These are phyloP conservation scores for Agapornis canus DNA, from an alignment of 2,797 vertebrate genomes.

Conservation along the genomic window DNA sequence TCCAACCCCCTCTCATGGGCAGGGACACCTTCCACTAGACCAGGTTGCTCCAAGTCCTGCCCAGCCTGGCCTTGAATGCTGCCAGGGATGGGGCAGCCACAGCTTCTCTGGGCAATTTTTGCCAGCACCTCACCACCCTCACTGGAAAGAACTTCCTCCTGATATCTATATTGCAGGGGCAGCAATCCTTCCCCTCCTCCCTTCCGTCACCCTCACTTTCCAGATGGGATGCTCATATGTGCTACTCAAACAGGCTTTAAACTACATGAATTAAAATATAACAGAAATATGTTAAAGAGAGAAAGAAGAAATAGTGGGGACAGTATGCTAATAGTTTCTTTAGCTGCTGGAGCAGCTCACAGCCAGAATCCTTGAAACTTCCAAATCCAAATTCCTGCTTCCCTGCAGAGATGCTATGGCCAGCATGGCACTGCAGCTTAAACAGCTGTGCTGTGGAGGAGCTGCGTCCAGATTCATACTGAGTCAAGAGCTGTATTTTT, in stretches of 20 bases:
- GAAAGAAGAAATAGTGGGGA: too few species aligned
- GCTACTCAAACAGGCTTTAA: not conserved
- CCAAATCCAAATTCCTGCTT: not conserved
- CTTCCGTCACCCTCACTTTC: not conserved
- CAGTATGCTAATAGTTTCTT: fast-evolving
- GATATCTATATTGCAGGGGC: not conserved
- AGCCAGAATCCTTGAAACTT: not conserved
- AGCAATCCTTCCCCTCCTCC: not conserved
- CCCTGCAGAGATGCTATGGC: fast-evolving
- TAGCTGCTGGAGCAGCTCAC: not conserved
- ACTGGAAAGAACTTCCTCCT: too few species aligned
- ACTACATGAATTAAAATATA: fast-evolving
- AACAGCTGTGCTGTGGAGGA: fast-evolving
- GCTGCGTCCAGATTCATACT: fast-evolving
- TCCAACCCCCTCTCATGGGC: not conserved
- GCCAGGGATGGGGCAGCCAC: too few species aligned
- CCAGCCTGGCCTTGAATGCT: too few species aligned
- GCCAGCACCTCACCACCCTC: too few species aligned
- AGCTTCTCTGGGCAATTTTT: too few species aligned
- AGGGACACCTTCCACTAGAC: too few species aligned
- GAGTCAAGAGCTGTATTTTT: fast-evolving
- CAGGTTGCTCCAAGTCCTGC: too few species aligned
- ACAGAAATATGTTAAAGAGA: fast-evolving
- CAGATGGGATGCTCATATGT: not conserved
- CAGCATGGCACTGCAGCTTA: fast-evolving